Evolutionary conservation across 2,888 invertebrate genomes (phyloP), one percentile per base, ranked within the genome.

Genomic region (Palloptera scutellata): DNA sequence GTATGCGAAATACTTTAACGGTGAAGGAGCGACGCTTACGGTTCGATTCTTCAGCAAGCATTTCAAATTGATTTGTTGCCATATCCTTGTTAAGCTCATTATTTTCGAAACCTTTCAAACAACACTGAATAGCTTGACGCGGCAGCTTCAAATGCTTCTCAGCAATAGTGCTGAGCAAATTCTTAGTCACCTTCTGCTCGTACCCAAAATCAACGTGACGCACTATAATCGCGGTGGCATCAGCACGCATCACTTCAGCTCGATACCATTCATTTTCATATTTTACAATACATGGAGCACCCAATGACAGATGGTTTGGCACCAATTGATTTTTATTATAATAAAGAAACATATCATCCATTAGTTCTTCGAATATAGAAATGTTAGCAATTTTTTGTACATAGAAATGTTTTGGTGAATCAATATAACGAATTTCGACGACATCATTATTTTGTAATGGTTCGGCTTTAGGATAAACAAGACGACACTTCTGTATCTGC

Each of bases 151-250:
- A 85, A 71, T 91, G 86, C 64, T 90, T 88, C 5, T 89, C 87
- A 5, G 89, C 88, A 30, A 94, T 91, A 20, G 87, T 86, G 69
- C 90, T 89, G 41, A 94, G 83, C 48, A 89, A 85, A 12, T 87
- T 85, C 1, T 87, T 81, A 9, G 87, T 83, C 1, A 95, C 89
- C n/a, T 88, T 88, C 80, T 96, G 96, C 78, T 94, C 92, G 85
- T 98, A 98, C 8, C 98, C 98, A 86, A 94, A 99, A 86, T 99
- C 98, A 15, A 98, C 91, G 85, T 96, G 98, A 2, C 91, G 87
- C 1, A 98, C 92, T 65, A 89, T 86, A 1, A 91, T 88, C 70
- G 88, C 88, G n/a, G 78, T 85, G 1, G 86, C 87, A 43, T 87
- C 87, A 5, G 90, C 85, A 52, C 89, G 88, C 70, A 90, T 87